These are phyloP conservation scores for Drosophila prostipennis DNA, from an alignment of 2,888 invertebrate genomes.

Conservation along the genomic window DNA sequence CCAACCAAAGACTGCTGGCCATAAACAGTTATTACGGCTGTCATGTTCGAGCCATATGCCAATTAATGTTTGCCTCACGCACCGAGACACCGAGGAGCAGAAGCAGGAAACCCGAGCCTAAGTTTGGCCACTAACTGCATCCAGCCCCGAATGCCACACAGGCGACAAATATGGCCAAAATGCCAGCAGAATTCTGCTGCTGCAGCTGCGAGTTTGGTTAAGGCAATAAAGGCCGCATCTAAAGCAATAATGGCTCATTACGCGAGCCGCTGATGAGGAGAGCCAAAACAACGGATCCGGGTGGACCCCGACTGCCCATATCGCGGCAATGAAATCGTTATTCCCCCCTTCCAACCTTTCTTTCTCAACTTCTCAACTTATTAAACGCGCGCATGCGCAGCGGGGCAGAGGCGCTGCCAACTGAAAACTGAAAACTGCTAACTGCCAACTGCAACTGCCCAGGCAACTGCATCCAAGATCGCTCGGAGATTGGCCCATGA, in stretches of 20 bases:
- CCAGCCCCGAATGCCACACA: slow-evolving; percentile 51
- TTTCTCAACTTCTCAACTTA: slow-evolving; percentile 17
- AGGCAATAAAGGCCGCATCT: slow-evolving; percentile 52
- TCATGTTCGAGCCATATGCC: slow-evolving; percentile 32
- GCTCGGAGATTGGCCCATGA: slow-evolving; percentile 52
- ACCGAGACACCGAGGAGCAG: slow-evolving; percentile 16
- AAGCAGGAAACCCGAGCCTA: slow-evolving; percentile 31
- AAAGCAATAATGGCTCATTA: slow-evolving; percentile 69
- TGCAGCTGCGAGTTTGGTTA: slow-evolving; percentile 24
- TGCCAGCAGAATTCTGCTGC: slow-evolving; percentile 26
- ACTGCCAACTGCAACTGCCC: slow-evolving; percentile 25
- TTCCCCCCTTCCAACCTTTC: not conserved
- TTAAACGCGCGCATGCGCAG: slow-evolving; percentile 56
- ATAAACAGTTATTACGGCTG: slow-evolving; percentile 46
- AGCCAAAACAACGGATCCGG: slow-evolving; percentile 38
- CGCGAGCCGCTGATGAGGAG: slow-evolving; percentile 62
- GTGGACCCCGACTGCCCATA: slow-evolving; percentile 54
- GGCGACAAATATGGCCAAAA: slow-evolving; percentile 76
- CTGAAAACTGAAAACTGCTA: slow-evolving; percentile 12
- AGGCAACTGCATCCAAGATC: slow-evolving; percentile 45
- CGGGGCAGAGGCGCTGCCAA: slow-evolving; percentile 37
- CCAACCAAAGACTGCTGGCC: slow-evolving; percentile 11
- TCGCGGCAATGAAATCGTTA: slow-evolving; percentile 54
- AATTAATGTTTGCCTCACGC: slow-evolving; percentile 62
- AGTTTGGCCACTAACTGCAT: slow-evolving; percentile 41